Conservation (phyloP, 2,797 vertebrate genomes). For the Otus scops region DNA sequence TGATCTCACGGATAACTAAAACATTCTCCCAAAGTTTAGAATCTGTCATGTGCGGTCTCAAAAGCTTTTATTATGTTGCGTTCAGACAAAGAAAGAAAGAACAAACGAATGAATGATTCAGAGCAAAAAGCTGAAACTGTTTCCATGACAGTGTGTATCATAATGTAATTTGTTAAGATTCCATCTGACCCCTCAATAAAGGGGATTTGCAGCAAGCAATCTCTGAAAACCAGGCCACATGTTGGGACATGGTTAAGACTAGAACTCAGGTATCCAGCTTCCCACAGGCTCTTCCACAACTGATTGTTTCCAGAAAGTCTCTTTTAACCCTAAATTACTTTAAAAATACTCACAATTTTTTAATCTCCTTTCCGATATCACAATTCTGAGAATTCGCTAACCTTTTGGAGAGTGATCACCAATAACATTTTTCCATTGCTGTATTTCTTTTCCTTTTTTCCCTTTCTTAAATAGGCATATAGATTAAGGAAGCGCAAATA, state of each 20-base stretch:
- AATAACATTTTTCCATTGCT: neutral
- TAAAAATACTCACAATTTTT: neutral
- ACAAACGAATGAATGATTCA: fast-evolving
- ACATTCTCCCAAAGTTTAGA: neutral
- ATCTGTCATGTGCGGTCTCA: neutral
- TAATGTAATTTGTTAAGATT: neutral
- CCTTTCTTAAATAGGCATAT: neutral
- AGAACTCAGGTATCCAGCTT: neutral
- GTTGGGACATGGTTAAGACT: neutral
- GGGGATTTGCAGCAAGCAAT: neutral
- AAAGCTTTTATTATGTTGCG: neutral
- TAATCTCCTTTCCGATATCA: neutral
- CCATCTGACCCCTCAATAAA: neutral
- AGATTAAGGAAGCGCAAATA: neutral
- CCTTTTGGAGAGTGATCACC: neutral
- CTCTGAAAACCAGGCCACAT: neutral
- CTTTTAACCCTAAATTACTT: neutral
- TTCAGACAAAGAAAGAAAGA: neutral
- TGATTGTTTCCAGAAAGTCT: neutral
- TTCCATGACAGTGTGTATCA: neutral
- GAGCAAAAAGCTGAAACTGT: neutral
- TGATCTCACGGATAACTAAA: neutral
- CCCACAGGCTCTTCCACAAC: neutral
- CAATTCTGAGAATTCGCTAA: neutral
- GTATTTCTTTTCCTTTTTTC: neutral